Evolutionary conservation across 1,140 invertebrate species (phyloP).

Genomic region (Drosophila ercepeae): DNA sequence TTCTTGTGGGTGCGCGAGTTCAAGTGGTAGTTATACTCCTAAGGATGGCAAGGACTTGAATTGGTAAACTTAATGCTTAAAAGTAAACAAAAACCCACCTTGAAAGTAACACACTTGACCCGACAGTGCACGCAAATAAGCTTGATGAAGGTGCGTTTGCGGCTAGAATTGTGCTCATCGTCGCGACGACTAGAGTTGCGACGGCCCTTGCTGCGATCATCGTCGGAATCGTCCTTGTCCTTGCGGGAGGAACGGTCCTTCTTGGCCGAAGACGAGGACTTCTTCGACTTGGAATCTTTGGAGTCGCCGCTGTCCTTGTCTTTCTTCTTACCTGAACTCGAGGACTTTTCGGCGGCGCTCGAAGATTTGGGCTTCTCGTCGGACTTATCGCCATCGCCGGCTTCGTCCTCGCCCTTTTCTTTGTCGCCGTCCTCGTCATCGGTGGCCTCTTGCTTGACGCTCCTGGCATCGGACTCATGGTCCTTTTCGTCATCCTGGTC

Average conservation of each 20-base stretch:
- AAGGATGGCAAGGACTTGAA: background rate
- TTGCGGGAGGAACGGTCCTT: slow-evolving; percentile 70
- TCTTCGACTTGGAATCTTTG: slow-evolving; percentile 73
- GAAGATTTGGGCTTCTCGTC: slow-evolving; percentile 62
- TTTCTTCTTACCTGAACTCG: slow-evolving; percentile 76
- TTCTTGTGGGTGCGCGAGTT: slow-evolving; percentile 88
- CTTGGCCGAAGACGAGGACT: slow-evolving; percentile 48
- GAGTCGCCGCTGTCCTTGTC: slow-evolving; percentile 62
- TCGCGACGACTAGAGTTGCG: slow-evolving; percentile 68
- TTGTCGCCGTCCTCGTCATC: slow-evolving; percentile 84
- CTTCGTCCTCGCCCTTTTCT: slow-evolving; percentile 44
- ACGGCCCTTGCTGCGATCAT: slow-evolving; percentile 68
- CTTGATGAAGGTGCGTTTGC: slow-evolving; percentile 87
- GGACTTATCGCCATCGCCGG: slow-evolving; percentile 53
- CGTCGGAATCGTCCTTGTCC: slow-evolving; percentile 68
- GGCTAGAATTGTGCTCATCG: slow-evolving; percentile 63
- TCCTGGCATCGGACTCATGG: slow-evolving; percentile 78
- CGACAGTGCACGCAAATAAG: slow-evolving; percentile 90
- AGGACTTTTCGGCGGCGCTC: slow-evolving; percentile 40
- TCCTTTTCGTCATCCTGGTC: slow-evolving; percentile 84
- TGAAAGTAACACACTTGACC: slow-evolving; percentile 89
- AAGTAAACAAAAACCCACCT: slow-evolving; percentile 81
- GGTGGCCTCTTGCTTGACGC: slow-evolving; percentile 74
- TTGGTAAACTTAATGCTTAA: slow-evolving; percentile 14
- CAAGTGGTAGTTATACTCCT: slow-evolving; percentile 90